Base-by-base conservation (phyloP, 2,113 vertebrate genomes). In the Nycticorax nycticorax region DNA sequence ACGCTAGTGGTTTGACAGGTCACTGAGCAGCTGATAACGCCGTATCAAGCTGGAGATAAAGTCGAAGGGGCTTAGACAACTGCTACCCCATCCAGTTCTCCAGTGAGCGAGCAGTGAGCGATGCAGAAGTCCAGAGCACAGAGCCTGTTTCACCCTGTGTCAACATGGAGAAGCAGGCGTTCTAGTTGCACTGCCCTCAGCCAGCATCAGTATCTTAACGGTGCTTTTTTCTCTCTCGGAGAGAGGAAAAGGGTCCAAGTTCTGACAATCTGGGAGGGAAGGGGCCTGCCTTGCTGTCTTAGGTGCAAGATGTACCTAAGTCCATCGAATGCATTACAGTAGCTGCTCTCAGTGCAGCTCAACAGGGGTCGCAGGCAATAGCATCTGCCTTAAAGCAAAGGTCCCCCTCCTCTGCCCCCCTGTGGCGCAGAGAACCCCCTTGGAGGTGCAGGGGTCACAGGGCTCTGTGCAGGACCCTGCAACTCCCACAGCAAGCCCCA, bases 181-280 rank as follows among this genome's bases (percentile, higher is more conserved):
- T 48, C 7, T 0, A 43, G 39, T 0, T 33, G 18, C 35, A 20
- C 47, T 59, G 67, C 26, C 50, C 78, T 71, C 37, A 72, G 43
- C 33, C 71, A 83, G 17, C 56, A 78, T 28, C 60, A 14, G 0
- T 23, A 15, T 4, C 3, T 43, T 48, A 59, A 59, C 0, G 0
- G 10, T 6, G 45, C 4, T 17, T 69, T 74, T 63, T 37, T 45
- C 28, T 55, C 32, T 62, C 55, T 89, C 63, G 5, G 4, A 55
- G 64, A 71, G 10, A 81, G 6, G n/a, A 89, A 71, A 66, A 14
- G 35, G 14, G 12, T 13, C 4, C 41, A 77, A 71, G 32, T 59
- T 28, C 32, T 18, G 27, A 26, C 45, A 69, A 35, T 12, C 50
- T 66, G 64, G 39, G 15, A 86, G 33, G 17, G 48, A 69, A 81